phyloP scores from a whole-genome alignment of 2,888 invertebrate species.

The Drosophila kanekoi region DNA sequence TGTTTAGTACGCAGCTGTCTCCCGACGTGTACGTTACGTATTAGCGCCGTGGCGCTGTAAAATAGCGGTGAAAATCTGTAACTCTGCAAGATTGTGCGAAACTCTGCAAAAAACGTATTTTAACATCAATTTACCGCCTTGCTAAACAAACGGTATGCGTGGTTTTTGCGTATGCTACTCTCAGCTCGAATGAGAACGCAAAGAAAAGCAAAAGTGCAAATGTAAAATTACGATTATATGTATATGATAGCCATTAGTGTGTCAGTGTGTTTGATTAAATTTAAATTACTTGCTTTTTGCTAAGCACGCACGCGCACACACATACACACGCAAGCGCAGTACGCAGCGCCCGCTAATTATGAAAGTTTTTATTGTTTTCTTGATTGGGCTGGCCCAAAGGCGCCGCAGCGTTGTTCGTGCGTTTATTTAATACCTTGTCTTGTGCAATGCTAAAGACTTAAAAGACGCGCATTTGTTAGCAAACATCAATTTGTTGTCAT shows the following conservation, averaged over 20 bases:
- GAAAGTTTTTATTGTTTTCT: constrained; percentile 69
- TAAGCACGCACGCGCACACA: constrained; percentile 22
- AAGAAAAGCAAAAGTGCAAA: constrained; percentile 67
- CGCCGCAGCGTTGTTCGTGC: constrained; percentile 18
- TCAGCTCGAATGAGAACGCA: constrained; percentile 32
- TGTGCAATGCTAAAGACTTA: constrained; percentile 53
- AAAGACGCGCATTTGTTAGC: constrained; percentile 42
- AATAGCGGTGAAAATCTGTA: constrained; percentile 67
- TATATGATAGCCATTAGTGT: constrained; percentile 42
- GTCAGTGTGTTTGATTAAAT: constrained; percentile 69
- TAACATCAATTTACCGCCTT: constrained; percentile 57
- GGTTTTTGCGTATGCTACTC: constrained; percentile 23
- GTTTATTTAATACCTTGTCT: constrained; percentile 51
- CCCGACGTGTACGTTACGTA: constrained; percentile 68
- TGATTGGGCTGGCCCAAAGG: constrained; percentile 46
- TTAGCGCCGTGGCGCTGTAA: constrained; percentile 67
- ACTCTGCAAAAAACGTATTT: constrained; percentile 33
- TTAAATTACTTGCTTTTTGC: constrained; percentile 28
- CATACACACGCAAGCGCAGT: constrained; percentile 52
- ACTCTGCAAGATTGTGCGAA: constrained; percentile 36
- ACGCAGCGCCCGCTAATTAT: constrained; percentile 67
- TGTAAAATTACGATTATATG: constrained; percentile 48
- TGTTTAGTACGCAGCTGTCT: constrained; percentile 74
- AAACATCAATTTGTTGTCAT: constrained; percentile 32
- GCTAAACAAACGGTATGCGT: constrained; percentile 63